Base-by-base conservation (phyloP, 2,888 invertebrate species). In the Metacarcinus magister region DNA sequence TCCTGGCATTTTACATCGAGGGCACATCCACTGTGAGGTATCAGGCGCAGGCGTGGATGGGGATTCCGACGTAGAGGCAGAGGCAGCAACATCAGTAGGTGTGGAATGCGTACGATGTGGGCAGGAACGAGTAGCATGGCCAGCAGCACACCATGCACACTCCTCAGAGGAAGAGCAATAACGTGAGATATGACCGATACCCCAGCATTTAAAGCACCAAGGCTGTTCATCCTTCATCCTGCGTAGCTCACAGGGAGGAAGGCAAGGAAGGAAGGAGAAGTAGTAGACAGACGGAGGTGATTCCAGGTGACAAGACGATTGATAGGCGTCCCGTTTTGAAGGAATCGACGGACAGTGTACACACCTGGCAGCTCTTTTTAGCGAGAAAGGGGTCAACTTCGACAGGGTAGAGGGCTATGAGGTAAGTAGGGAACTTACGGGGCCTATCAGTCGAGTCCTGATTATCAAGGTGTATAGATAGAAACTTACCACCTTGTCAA, bases 61-160 rank as follows among this genome's bases (percentile, higher is more conserved):
- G 43, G 39, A 19, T 90, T 39, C 44, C 44, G 39, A 90, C 44
- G 32, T 32, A 19, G 44, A 43, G 90, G 39, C n/a, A 10, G 43
- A 39, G 23, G 32, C 16, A 44, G 44, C 44, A 43, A 7, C 90
- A 16, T n/a, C 67, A 67, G 67, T 67, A 67, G n/a, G n/a, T 23
- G 67, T 90, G 39, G 39, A 44, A 28, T 28, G 44, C 13, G 90
- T 90, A 32, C 28, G 90, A 90, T 90, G 23, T 43, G 90, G 90
- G 32, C 90, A 92, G 46, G 44, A 28, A 28, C 48, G 8, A 13
- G 16, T 28, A 46, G 44, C 92, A 92, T 92, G 92, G 28, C 19
- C 28, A 32, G 46, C 92, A 48, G 92, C 44, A n/a, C 46, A 46
- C 48, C 48, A 92, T 16, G 92, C 92, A 92, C 92, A 92, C 92